Conservation (phyloP, 1,140 invertebrate genomes). For the Dufourea novaeangliae region DNA sequence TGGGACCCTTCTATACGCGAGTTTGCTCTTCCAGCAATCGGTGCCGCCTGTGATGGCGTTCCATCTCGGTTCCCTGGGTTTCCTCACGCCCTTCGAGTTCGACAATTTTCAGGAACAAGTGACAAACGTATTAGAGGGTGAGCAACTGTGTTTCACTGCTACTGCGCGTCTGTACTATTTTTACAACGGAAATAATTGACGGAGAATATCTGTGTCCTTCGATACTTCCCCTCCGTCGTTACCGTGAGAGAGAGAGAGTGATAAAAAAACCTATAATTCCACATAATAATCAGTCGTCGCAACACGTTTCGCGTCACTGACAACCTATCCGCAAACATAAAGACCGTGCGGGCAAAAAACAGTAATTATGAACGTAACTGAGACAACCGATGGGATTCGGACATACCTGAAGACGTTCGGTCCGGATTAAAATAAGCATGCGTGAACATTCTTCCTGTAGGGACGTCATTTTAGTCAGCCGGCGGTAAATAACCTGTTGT, state of each 20-base stretch:
- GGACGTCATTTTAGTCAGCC: no score
- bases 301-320: background rate
- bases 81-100: slow-evolving; percentile 97
- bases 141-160: background rate
- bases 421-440: background rate
- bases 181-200: background rate
- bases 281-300: background rate
- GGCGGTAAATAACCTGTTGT: background rate
- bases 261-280: no score
- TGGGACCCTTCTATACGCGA: slow-evolving; percentile 97
- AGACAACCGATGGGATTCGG: background rate
- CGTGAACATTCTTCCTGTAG: background rate
- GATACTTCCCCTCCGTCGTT: background rate
- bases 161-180: slow-evolving; percentile 46
- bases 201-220: background rate
- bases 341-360: no score
- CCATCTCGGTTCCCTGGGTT: slow-evolving; percentile 97
- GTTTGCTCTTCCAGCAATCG: slow-evolving; percentile 96
- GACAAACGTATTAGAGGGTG: slow-evolving; percentile 93
- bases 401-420: background rate
- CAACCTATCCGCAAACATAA: no score
- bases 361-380: no score
- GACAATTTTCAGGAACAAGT: slow-evolving; percentile 97
- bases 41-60: slow-evolving; percentile 99
- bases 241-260: background rate